phyloP scores from a whole-genome alignment of 2,888 invertebrate genomes.

The Antheraea assamensis region DNA sequence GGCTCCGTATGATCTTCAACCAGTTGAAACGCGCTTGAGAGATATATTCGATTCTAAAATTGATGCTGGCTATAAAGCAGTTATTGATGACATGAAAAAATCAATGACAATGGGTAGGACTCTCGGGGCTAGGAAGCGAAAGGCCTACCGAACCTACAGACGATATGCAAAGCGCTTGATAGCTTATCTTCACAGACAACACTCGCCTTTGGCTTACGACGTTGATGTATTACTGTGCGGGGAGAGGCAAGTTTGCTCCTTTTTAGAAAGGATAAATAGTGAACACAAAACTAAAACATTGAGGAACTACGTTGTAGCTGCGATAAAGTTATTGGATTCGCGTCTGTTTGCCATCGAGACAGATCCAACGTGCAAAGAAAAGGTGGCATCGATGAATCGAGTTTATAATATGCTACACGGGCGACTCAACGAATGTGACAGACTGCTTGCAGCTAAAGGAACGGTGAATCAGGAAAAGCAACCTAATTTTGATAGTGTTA shows the following conservation, averaged over 20 bases:
- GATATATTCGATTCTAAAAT: conserved; percentile 79
- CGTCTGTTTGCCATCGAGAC: conserved; percentile 77
- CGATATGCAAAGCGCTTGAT: conserved; percentile 77
- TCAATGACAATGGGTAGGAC: conserved; percentile 79
- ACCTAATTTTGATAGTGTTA: conserved; percentile 57
- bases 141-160: conserved; percentile 75
- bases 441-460: conserved; percentile 67
- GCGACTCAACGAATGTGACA: conserved; percentile 70
- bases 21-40: conserved; percentile 70
- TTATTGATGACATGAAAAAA: conserved; percentile 80
- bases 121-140: conserved; percentile 71
- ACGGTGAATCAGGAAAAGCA: conserved; percentile 51
- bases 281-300: conserved; percentile 78
- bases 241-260: conserved; percentile 74
- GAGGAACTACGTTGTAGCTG: conserved; percentile 76
- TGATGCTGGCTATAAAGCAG: conserved; percentile 80
- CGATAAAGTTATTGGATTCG: conserved; percentile 76
- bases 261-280: conserved; percentile 71
- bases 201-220: conserved; percentile 77
- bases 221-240: conserved; percentile 76
- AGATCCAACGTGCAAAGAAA: conserved; percentile 76
- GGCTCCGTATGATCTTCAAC: conserved; percentile 72
- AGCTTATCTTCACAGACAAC: conserved; percentile 73
- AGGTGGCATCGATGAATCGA: conserved; percentile 75
- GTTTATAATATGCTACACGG: conserved; percentile 75